phyloP scores from a whole-genome alignment of 2,888 invertebrate genomes.

The Trichopria drosophilae region DNA sequence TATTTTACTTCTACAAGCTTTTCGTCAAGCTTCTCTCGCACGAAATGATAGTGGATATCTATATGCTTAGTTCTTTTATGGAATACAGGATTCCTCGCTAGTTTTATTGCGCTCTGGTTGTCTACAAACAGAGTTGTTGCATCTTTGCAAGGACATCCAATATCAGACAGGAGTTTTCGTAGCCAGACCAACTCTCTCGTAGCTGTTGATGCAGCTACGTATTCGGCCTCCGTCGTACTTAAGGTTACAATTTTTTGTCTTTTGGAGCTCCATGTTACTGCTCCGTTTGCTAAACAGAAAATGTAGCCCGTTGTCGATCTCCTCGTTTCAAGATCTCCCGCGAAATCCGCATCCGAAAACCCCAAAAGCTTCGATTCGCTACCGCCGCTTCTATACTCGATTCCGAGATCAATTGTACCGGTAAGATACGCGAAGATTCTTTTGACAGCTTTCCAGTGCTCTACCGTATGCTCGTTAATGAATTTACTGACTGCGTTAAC shows the following conservation, averaged over 20 bases:
- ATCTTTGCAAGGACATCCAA: not conserved
- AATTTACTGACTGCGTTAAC: conserved; percentile 32
- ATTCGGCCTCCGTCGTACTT: conserved; percentile 4
- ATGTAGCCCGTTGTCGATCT: not conserved
- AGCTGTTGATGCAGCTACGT: conserved; percentile 2
- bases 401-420: conserved; percentile 25
- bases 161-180: conserved; percentile 1
- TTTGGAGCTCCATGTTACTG: conserved; percentile 2
- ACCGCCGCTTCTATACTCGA: conserved; percentile 22
- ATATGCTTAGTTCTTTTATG: conserved; percentile 19
- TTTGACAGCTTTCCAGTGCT: conserved; percentile 35
- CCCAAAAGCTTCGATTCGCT: not conserved
- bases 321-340: conserved; percentile 4
- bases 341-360: conserved; percentile 6
- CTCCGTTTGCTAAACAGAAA: not conserved
- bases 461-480: conserved; percentile 17
- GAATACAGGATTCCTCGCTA: conserved; percentile 15
- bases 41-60: conserved; percentile 18
- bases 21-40: no score
- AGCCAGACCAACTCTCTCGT: conserved; percentile 6
- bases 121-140: conserved; percentile 3
- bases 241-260: conserved; percentile 4
- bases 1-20: no score
- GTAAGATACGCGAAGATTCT: conserved; percentile 28
- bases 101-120: conserved; percentile 13